Evolutionary conservation across 2,113 vertebrate species (phyloP), one percentile per base, ranked within the genome.

Genomic region (Xenopus tropicalis): DNA sequence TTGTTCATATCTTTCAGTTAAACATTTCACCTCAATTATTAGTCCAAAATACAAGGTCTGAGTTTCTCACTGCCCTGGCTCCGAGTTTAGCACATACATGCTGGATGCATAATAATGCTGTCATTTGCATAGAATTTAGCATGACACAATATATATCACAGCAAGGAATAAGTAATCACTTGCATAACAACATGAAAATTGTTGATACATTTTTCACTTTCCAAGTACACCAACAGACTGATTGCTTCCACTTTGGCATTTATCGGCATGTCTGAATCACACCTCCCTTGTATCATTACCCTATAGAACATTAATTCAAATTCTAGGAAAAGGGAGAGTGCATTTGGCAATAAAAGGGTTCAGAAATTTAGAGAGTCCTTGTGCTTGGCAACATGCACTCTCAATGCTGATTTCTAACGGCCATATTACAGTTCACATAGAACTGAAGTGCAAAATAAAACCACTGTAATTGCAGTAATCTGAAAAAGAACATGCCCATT

Each of bases 391-490:
- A 61, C 54, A 70, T n/a, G 21, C 61, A 25, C 16, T 21, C 14
- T 52, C 25, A 8, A 0, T 61, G n/a, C 19, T 16, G 24, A 14
- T 61, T 21, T 63, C 16, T 69, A 37, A 51, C 48, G 29, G 68
- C 22, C 61, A 22, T 54, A 71, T 71, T 25, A 61, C 70, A 52
- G 59, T 61, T 63, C 51, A 3, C 4, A 17, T 43, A 21, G 12
- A 52, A 57, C 58, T 59, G 56, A 65, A 65, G 61, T 57, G 71
- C 52, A 57, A 57, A 72, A 57, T 57, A 72, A 72, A 72, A 63
- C 71, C 37, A 23, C 46, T 37, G 37, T 72, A 72, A 72, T 52
- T 68, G 29, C 56, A 23, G 46, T 42, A 23, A 13, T 21, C 44
- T 9, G 25, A 58, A 19, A 16, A 17, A n/a, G 52, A 66, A 72